Evolutionary conservation across 2,113 vertebrate genomes (phyloP).

Genomic region (Alaudala cheleensis): DNA sequence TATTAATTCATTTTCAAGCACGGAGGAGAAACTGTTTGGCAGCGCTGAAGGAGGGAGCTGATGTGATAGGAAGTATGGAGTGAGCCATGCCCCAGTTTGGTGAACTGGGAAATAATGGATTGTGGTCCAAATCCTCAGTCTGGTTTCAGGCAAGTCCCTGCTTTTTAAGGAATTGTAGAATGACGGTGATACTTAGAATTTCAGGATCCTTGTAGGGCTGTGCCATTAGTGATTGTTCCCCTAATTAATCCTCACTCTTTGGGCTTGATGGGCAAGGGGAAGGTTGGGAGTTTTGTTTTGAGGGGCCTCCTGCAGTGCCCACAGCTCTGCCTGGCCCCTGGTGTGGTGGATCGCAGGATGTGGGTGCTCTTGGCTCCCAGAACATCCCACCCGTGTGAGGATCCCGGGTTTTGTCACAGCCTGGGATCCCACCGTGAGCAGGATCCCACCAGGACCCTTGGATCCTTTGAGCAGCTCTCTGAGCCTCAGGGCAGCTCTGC

Average conservation of each 20-base stretch:
- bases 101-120: background rate
- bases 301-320: background rate
- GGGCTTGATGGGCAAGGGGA: background rate
- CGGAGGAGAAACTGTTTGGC: background rate
- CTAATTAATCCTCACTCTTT: background rate
- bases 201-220: background rate
- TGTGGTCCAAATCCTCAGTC: background rate
- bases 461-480: background rate
- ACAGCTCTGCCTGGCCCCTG: background rate
- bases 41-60: rapidly evolving
- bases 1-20: background rate
- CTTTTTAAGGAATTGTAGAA: background rate
- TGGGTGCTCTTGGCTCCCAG: rapidly evolving
- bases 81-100: too few relatives aligned
- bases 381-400: background rate
- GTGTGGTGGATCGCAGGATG: rapidly evolving
- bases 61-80: background rate
- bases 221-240: background rate
- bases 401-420: rapidly evolving
- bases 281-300: background rate
- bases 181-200: background rate
- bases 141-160: background rate
- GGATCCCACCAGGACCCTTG: background rate
- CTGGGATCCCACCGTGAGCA: background rate
- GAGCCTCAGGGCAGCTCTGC: background rate